These are phyloP conservation scores for Pseudochirops cupreus DNA, from an alignment of 2,797 vertebrate species.

Conservation along the genomic window DNA sequence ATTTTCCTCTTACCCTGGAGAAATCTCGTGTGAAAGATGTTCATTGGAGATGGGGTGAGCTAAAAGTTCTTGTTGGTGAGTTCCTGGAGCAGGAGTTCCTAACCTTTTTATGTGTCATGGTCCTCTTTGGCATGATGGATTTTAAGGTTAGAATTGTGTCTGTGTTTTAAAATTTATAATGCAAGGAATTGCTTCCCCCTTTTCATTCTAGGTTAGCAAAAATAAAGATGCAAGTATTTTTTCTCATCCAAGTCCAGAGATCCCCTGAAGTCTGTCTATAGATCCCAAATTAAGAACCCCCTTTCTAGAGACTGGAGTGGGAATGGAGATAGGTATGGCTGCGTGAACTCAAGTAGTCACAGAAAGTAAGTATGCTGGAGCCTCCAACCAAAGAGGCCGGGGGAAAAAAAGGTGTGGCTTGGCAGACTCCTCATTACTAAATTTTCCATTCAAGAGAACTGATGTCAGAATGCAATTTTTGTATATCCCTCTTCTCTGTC, in stretches of 20 bases:
- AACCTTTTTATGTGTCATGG: background rate
- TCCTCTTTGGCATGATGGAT: background rate
- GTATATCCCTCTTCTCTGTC: background rate
- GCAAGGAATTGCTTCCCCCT: background rate
- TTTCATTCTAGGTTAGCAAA: background rate
- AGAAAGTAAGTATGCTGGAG: background rate
- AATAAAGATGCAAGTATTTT: background rate
- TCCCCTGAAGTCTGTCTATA: background rate
- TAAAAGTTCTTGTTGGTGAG: background rate
- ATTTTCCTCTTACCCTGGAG: background rate
- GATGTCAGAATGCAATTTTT: background rate
- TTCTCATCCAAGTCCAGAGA: background rate
- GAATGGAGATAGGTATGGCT: background rate
- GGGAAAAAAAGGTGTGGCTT: background rate
- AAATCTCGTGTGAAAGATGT: background rate
- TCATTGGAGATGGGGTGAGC: background rate
- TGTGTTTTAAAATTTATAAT: background rate
- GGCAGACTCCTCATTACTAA: background rate
- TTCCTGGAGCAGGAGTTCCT: background rate
- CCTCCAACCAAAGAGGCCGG: background rate
- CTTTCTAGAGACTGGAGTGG: background rate
- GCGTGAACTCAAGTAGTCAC: background rate
- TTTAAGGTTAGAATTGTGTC: background rate
- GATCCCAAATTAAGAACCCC: background rate
- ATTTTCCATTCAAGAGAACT: background rate